phyloP scores from a whole-genome alignment of 2,888 invertebrate species.

The Biston stratarius region DNA sequence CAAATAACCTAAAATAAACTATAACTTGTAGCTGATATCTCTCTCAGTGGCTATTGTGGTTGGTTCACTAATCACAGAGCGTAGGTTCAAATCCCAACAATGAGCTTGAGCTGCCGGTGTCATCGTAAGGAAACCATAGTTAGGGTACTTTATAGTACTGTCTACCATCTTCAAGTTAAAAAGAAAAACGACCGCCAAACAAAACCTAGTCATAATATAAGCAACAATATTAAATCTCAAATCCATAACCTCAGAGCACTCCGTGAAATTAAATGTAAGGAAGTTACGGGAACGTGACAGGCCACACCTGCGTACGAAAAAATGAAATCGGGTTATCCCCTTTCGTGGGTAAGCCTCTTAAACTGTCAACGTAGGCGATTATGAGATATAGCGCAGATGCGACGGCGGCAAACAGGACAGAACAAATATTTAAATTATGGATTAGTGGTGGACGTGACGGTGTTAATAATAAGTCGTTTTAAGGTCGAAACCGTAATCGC shows the following conservation, averaged over 20 bases:
- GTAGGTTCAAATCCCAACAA: no score
- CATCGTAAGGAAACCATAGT: no score
- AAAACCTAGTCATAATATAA: constrained; percentile 43
- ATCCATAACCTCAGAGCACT: constrained; percentile 57
- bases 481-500: neutral
- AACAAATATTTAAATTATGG: constrained; percentile 43
- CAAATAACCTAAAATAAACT: no score
- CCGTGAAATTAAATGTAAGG: constrained; percentile 58
- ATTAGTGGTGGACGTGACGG: constrained; percentile 33
- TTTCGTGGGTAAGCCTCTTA: constrained; percentile 62
- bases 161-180: no score
- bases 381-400: constrained; percentile 61
- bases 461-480: constrained; percentile 20
- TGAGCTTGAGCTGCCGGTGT: no score
- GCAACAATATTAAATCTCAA: constrained; percentile 51
- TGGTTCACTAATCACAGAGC: no score
- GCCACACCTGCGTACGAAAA: constrained; percentile 56
- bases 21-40: no score
- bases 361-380: constrained; percentile 68
- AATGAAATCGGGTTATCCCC: constrained; percentile 66
- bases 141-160: no score
- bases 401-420: constrained; percentile 37
- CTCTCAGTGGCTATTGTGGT: no score
- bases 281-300: constrained; percentile 59
- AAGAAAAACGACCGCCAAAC: constrained; percentile 14